Percentiles rank a stretch among this genome's conserved stretches.
These are phyloP conservation scores for Atethmia centrago DNA, from an alignment of 2,888 invertebrate species.

Conservation along the genomic window DNA sequence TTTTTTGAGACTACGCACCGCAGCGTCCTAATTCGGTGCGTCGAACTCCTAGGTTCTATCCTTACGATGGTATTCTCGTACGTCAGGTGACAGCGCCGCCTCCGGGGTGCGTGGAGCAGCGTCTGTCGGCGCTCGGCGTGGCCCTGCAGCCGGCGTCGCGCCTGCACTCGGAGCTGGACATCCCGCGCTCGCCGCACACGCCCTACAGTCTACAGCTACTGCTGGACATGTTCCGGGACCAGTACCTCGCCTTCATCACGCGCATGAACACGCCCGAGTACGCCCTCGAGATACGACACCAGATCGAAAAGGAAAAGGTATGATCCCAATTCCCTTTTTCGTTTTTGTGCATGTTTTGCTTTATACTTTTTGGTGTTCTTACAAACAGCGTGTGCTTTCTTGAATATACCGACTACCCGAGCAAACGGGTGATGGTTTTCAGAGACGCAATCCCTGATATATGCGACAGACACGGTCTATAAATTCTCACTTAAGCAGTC, in stretches of 20 bases:
- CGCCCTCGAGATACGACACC: conserved; percentile 92
- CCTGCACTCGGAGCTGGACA: conserved; percentile 95
- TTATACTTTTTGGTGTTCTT: conserved; percentile 41
- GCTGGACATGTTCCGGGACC: conserved; percentile 95
- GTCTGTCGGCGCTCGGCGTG: conserved; percentile 94
- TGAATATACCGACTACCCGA: conserved; percentile 4
- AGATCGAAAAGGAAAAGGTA: conserved; percentile 95
- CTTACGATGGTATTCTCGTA: not conserved
- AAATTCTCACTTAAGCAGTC: not conserved
- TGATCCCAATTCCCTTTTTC: conserved; percentile 14
- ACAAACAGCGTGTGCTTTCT: conserved; percentile 39
- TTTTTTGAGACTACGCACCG: not conserved
- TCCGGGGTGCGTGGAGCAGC: conserved; percentile 97
- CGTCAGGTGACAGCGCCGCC: conserved; percentile 93
- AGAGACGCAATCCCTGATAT: not conserved
- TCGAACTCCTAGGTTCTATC: not conserved
- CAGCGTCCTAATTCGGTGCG: not conserved
- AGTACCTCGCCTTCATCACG: conserved; percentile 95
- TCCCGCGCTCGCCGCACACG: conserved; percentile 94
- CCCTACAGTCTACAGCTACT: conserved; percentile 97
- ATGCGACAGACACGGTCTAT: not conserved
- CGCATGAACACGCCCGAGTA: conserved; percentile 96
- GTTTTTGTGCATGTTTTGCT: conserved; percentile 17
- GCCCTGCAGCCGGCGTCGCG: conserved; percentile 91
- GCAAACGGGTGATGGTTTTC: not conserved